Conservation (phyloP, 1,140 invertebrate species). For the Pseudomyrmex dendroicus region DNA sequence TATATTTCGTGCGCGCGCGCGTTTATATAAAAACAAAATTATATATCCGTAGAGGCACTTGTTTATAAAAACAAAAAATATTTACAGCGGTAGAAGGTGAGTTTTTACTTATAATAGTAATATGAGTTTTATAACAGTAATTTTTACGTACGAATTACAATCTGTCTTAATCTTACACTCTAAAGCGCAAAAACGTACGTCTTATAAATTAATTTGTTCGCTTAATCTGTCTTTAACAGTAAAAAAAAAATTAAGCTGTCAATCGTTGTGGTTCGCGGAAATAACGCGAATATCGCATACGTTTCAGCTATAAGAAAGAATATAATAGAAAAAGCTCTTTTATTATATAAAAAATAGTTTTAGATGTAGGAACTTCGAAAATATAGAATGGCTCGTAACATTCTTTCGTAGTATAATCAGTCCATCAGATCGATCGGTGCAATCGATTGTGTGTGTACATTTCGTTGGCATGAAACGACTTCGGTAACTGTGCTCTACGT, state of each 20-base stretch:
- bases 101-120: background rate
- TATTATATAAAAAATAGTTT: constrained; percentile 52
- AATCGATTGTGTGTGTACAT: background rate
- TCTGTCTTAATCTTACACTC: background rate
- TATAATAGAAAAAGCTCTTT: constrained; percentile 6
- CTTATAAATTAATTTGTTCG: constrained; percentile 35
- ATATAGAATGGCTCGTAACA: constrained; percentile 32
- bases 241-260: constrained; percentile 11
- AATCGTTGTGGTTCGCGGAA: background rate
- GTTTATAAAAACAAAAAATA: constrained; percentile 10
- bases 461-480: background rate
- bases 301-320: background rate
- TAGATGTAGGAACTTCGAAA: constrained; percentile 53
- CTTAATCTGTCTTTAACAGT: background rate
- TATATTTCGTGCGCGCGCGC: no score
- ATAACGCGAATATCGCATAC: background rate
- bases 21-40: constrained; percentile 29
- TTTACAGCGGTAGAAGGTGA: constrained; percentile 10
- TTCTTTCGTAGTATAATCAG: constrained; percentile 22
- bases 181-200: background rate
- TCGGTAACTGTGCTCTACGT: background rate
- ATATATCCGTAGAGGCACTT: constrained; percentile 7
- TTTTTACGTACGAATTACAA: no score
- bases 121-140: background rate
- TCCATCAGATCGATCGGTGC: constrained; percentile 13